phyloP scores from a whole-genome alignment of 2,888 invertebrate genomes.

The Lissonota sp. region DNA sequence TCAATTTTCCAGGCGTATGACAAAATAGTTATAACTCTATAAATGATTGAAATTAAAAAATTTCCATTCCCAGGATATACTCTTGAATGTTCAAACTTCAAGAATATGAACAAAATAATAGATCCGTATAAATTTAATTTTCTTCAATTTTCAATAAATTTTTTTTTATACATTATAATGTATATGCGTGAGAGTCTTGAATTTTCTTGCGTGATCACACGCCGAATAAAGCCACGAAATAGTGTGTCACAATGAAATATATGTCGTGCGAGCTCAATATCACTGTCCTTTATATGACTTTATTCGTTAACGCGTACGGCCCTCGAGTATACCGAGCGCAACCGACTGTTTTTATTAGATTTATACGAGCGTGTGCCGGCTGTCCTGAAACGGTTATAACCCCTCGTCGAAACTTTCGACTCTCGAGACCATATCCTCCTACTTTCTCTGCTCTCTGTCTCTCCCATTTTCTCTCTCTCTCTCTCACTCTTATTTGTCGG shows the following conservation, averaged over 20 bases:
- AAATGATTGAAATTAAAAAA: too few relatives aligned
- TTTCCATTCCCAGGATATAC: too few relatives aligned
- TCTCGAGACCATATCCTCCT: conserved; percentile 7
- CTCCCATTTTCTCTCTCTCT: conserved; percentile 27
- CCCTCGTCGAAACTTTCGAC: conserved; percentile 49
- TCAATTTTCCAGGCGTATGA: too few relatives aligned
- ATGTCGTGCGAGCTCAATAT: conserved; percentile 9
- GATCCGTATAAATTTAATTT: too few relatives aligned
- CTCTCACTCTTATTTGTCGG: conserved; percentile 12
- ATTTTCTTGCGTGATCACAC: neutral
- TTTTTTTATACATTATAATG: too few relatives aligned
- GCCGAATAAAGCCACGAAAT: conserved; percentile 5
- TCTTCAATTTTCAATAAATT: too few relatives aligned
- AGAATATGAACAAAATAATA: too few relatives aligned
- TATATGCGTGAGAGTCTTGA: neutral
- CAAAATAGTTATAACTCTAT: too few relatives aligned
- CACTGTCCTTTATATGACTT: conserved; percentile 21
- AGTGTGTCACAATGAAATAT: conserved; percentile 16
- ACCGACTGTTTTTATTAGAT: conserved; percentile 70
- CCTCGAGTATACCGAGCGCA: conserved; percentile 38
- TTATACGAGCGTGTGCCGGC: conserved; percentile 65
- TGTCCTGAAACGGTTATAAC: conserved; percentile 49
- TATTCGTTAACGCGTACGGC: conserved; percentile 31
- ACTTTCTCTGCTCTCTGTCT: conserved; percentile 26
- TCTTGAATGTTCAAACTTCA: too few relatives aligned